Percentiles rank a stretch among this genome's conserved stretches.
phyloP scores from a whole-genome alignment of 2,113 vertebrate genomes.

The Actenoides lindsayi region DNA sequence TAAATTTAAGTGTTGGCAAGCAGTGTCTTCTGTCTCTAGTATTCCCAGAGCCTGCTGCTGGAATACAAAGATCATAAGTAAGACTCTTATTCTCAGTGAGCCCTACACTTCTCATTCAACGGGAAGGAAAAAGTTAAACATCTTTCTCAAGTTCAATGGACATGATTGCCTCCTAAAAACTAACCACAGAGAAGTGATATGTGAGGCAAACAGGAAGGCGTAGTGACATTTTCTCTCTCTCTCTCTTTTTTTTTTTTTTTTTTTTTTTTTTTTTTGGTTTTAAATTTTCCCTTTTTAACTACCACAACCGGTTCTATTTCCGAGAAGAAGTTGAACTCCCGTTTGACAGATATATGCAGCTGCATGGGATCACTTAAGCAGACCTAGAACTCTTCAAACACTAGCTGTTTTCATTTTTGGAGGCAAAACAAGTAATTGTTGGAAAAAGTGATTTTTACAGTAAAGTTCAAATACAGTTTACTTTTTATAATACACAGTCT shows the following conservation, averaged over 20 bases:
- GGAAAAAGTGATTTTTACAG: background rate
- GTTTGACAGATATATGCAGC: background rate
- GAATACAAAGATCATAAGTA: background rate
- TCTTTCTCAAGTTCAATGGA: background rate
- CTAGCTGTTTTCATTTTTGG: background rate
- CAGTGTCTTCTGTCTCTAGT: background rate
- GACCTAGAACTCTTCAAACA: background rate
- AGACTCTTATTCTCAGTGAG: background rate
- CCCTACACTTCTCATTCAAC: background rate
- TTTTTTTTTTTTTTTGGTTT: accelerated
- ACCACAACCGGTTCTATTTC: too few relatives aligned
- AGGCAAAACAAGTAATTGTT: background rate
- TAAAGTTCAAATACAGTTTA: background rate
- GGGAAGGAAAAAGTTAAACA: background rate
- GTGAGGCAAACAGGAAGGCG: background rate
- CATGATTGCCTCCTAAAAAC: background rate
- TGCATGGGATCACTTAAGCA: background rate
- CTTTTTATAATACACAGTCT: background rate
- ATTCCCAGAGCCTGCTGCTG: background rate
- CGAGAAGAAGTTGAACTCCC: too few relatives aligned
- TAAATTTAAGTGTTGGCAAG: background rate
- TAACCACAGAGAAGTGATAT: background rate
- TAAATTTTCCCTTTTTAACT: background rate
- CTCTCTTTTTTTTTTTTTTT: accelerated
- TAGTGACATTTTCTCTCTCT: background rate